A percentile compares a stretch with the other conserved stretches of the same genome.
phyloP scores from a whole-genome alignment of 1,140 invertebrate genomes.

The Calliopsis andreniformis region DNA sequence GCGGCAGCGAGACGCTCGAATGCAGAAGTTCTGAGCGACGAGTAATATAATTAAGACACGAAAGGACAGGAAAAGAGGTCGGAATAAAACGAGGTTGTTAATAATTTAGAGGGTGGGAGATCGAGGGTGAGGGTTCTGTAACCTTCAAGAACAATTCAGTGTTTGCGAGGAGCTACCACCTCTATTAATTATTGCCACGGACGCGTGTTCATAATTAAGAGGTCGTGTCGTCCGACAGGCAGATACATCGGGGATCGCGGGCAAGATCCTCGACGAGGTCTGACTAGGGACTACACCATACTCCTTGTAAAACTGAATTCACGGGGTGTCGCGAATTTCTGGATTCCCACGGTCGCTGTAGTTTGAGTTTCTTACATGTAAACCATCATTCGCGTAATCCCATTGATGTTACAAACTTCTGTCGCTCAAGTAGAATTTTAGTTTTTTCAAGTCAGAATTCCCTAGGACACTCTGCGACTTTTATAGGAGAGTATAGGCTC shows the following conservation, averaged over 20 bases:
- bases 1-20: not conserved
- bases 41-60: constrained; percentile 52
- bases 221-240: constrained; percentile 8
- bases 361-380: not conserved
- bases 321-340: constrained; percentile 32
- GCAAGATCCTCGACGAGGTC: constrained; percentile 5
- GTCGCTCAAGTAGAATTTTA: not conserved
- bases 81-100: constrained; percentile 53
- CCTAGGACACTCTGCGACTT: no score
- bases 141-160: constrained; percentile 43
- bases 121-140: constrained; percentile 3
- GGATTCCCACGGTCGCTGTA: constrained; percentile 5
- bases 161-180: constrained; percentile 29
- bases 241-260: constrained; percentile 1
- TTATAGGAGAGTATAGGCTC: no score
- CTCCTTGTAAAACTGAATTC: constrained; percentile 49
- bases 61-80: constrained; percentile 5
- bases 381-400: constrained; percentile 3
- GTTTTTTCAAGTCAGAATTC: constrained; percentile 4
- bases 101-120: constrained; percentile 47
- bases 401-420: not conserved
- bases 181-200: constrained; percentile 57
- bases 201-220: constrained; percentile 61
- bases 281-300: not conserved
- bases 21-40: constrained; percentile 18